phyloP scores from a whole-genome alignment of 2,113 vertebrate genomes.

The Sander lucioperca region DNA sequence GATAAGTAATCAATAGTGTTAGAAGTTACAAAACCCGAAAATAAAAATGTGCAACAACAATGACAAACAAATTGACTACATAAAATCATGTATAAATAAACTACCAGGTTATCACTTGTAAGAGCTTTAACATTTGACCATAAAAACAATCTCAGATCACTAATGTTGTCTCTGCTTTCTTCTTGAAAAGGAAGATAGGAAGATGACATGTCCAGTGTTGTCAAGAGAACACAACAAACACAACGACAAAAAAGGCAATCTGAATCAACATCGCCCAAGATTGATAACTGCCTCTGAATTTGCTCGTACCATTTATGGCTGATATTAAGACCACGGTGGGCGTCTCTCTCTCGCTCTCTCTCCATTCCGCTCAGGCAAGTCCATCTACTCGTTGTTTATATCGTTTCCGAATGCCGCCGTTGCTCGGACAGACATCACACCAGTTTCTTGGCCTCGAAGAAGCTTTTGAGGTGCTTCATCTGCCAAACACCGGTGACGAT shows the following conservation, averaged over 20 bases:
- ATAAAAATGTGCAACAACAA: too few relatives aligned
- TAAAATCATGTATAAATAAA: not conserved
- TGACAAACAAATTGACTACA: too few relatives aligned
- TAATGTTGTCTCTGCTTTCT: not conserved
- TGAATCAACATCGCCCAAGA: not conserved
- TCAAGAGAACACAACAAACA: constrained; percentile 17
- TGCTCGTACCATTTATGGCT: constrained; percentile 21
- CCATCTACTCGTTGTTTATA: not conserved
- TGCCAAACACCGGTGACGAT: constrained; percentile 96
- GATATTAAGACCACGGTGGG: constrained; percentile 13
- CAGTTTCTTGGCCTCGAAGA: constrained; percentile 97
- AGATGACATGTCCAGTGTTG: constrained; percentile 1
- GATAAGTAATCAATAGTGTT: too few relatives aligned
- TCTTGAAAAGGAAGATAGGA: constrained; percentile 10
- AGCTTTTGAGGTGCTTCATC: constrained; percentile 97
- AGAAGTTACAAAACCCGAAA: too few relatives aligned
- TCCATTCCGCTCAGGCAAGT: constrained; percentile 20
- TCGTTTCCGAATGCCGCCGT: not conserved
- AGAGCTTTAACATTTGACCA: constrained; percentile 21
- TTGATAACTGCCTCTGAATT: not conserved
- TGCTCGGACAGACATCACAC: constrained; percentile 78
- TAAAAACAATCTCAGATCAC: not conserved
- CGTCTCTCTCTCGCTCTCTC: not conserved
- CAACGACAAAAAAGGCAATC: not conserved
- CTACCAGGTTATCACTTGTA: not conserved